phyloP scores from a whole-genome alignment of 2,888 invertebrate genomes.

The Harpagoxenus sublaevis region DNA sequence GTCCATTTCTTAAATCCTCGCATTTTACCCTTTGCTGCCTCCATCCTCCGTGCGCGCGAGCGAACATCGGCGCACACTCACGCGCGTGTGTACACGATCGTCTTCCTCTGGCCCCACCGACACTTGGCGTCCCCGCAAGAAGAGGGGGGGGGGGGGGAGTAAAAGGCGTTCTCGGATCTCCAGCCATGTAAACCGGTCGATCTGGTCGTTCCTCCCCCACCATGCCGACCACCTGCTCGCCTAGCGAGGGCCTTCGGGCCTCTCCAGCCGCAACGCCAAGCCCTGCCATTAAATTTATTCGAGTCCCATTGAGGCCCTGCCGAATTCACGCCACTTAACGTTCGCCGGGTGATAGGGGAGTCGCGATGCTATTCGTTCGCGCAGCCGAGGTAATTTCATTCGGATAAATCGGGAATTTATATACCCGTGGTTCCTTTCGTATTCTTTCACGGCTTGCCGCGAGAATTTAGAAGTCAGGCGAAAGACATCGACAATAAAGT shows the following conservation, averaged over 20 bases:
- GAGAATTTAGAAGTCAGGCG: constrained; percentile 18
- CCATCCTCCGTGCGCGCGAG: constrained; percentile 40
- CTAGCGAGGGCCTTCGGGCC: constrained; percentile 74
- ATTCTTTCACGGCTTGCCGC: neutral
- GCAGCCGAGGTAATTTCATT: constrained; percentile 6
- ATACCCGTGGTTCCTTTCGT: neutral
- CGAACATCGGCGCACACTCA: constrained; percentile 45
- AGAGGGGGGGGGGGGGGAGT: constrained; percentile 56
- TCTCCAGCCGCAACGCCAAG: constrained; percentile 74
- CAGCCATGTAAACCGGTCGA: constrained; percentile 85
- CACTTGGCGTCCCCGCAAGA: constrained; percentile 37
- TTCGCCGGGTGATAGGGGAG: constrained; percentile 22
- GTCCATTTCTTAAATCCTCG: constrained; percentile 62
- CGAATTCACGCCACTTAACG: constrained; percentile 66
- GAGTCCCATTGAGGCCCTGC: constrained; percentile 81
- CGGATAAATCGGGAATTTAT: constrained; percentile 38
- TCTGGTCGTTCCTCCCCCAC: constrained; percentile 82
- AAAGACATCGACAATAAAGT: neutral
- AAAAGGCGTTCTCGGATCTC: constrained; percentile 80
- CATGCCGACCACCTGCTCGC: constrained; percentile 83
- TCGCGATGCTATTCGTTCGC: constrained; percentile 15
- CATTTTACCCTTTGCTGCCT: constrained; percentile 60
- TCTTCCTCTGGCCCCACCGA: constrained; percentile 33
- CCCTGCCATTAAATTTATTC: constrained; percentile 85
- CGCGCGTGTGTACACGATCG: constrained; percentile 45